Base-by-base conservation (phyloP, 2,888 invertebrate species). In the Gymnosoma rotundatum region DNA sequence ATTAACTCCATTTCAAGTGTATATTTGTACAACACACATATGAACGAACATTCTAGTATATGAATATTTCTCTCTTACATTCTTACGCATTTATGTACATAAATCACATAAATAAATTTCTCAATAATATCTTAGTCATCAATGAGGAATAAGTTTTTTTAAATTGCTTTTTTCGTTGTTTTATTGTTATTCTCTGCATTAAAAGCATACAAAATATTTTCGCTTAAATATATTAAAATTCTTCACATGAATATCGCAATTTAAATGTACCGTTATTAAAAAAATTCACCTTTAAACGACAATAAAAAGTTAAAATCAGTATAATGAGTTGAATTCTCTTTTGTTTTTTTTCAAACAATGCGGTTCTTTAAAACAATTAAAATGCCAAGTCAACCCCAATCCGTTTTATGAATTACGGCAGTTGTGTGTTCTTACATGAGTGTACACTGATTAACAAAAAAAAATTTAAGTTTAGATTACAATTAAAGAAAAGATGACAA, bases 291-390 rank as follows among this genome's bases (percentile, higher is more conserved):
- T 58, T 54, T 48, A 78, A 61, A 66, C 10, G 32, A 12, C 20
- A 56, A 16, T 18, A 64, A n/a, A 38, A 54, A 36, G 3, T 32
- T 5, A 56, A 52, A 64, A 64, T 14, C 25, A 21, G 18, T 25
- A n/a, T 21, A 60, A 32, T 32, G 32, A 32, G 32, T 32, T 6
- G 32, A 32, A 2, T 32, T 32, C 32, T 32, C 32, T 32, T 36
- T 52, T 80, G 21, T 14, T 38, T n/a, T 48, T 18, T 48, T 25
- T n/a, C 36, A 20, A 42, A 38, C 25, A 64, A 45, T 14, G 42
- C 38, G 16, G 21, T 79, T 79, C 36, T 42, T 38, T 16, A 50
- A 75, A n/a, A 42, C 60, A 72, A 83, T 83, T 60, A 75, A 79
- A 75, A 79, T 79, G 70, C 79, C 58, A 38, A 66, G 61, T 66